A percentile compares a stretch with the other conserved stretches of the same genome.
Conservation (phyloP, 2,113 vertebrate species). For the Odocoileus hemionus region DNA sequence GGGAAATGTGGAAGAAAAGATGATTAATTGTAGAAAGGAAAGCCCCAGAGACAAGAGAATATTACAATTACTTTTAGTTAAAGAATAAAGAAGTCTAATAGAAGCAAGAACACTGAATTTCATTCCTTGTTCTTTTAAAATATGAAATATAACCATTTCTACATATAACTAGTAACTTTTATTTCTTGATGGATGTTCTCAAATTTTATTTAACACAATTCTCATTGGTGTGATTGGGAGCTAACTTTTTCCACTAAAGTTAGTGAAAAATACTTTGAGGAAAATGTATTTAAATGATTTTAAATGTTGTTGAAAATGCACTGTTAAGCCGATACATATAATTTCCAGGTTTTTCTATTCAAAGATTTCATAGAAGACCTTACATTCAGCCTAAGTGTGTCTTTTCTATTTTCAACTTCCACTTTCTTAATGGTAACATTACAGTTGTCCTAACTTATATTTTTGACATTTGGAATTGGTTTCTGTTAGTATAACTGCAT, state of each 20-base stretch:
- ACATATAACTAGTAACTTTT: background rate
- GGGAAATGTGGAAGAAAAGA: slow-evolving; percentile 34
- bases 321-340: background rate
- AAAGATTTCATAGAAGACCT: background rate
- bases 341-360: slow-evolving; percentile 3
- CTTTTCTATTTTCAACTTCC: background rate
- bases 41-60: slow-evolving; percentile 36
- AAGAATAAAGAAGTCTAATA: background rate
- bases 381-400: background rate
- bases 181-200: slow-evolving; percentile 25
- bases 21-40: slow-evolving; percentile 51
- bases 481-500: slow-evolving; percentile 32
- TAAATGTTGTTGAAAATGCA: slow-evolving; percentile 4
- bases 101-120: slow-evolving; percentile 29
- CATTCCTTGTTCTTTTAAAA: slow-evolving; percentile 39
- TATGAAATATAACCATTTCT: background rate
- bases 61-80: slow-evolving; percentile 52
- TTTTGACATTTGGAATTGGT: slow-evolving; percentile 43
- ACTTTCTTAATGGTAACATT: background rate
- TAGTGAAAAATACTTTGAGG: background rate
- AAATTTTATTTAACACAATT: slow-evolving; percentile 27
- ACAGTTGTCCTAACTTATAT: background rate
- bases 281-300: slow-evolving; percentile 7
- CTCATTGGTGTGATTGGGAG: background rate
- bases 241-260: background rate